Base-by-base conservation (phyloP, 2,113 vertebrate genomes). In the Corythoichthys haematopterus region DNA sequence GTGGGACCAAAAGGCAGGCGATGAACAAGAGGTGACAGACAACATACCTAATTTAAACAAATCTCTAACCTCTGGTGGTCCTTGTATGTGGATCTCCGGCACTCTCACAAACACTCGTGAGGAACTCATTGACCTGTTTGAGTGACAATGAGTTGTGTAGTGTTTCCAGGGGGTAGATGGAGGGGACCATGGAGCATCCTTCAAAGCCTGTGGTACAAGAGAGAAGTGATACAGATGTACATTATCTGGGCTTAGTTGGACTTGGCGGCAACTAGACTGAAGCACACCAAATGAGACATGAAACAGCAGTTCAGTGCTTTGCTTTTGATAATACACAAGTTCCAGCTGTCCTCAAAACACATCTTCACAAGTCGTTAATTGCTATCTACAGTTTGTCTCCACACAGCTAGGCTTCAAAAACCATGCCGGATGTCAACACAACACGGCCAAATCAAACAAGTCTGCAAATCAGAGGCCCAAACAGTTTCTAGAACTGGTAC, bases 101-200 rank as follows among this genome's bases (percentile, higher is more conserved):
- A 0, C 90, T 94, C 78, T 93, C 90, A 79, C 95, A 96, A 73
- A 98, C 88, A 0, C 85, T 72, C 0, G 94, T 92, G 76, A 98
- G 90, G 89, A 98, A 99, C 81, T 94, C 90, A 68, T 93, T 93
- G 79, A 99, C 95, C 92, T 99, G 95, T 66, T 93, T 94, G 68
- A 98, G 88, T 4, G 97, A 99, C 75, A 99, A 95, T 4, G 97
- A 95, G 90, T 99, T 99, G 92, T 99, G 97, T 80, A 99, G 94
- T 3, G 97, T 99, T 87, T 99, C 97, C 90, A 99, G 83, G 0
- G 97, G 97, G 61, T 98, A 96, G 83, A 99, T 96, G 70, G 95
- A 98, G 72, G 97, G 97, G 79, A 99, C 97, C 97, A 99, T 98
- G 84, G 96, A 98, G 83, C 95, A 99, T 81, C 97, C 96, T 90